Evolutionary conservation across 2,113 vertebrate species (phyloP), one percentile per base, ranked within the genome.

Genomic region (Casuarius casuarius): DNA sequence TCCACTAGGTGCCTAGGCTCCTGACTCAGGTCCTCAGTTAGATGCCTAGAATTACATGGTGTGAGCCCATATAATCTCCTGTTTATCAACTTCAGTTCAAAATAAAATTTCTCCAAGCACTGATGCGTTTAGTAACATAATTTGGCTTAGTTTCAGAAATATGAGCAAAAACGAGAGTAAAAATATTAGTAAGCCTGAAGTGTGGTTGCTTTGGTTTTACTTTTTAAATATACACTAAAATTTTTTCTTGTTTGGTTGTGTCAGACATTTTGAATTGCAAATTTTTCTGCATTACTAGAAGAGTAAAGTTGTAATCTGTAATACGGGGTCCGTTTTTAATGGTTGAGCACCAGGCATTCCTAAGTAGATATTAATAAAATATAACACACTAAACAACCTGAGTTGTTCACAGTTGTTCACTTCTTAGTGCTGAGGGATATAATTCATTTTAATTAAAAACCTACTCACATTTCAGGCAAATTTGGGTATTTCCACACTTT

Each of bases 1-100:
- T 0, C 4, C 19, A 1, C 29, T 2, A 31, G 17, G 44, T 16
- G 46, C 22, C 6, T 0, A 3, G 13, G 49, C 31, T 29, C 38
- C 61, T 4, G 2, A 15, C 7, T 2, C 3, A 1, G 7, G 59
- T 56, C 59, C 17, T 13, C 3, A 1, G 19, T 9, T 13, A 8
- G 33, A 3, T 11, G 29, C 31, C 31, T 52, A 3, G 3, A 15
- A 12, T 6, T 13, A 13, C 17, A 51, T 1, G 16, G 49, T 1
- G 40, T 1, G 40, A 26, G 26, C 20, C 44, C 9, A 0, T 17
- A 78, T 3, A 1, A 15, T 12, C 33, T 61, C 59, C 42, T 16
- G 0, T 5, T 22, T 12, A 42, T 33, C 16, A n/a, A 18, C 46
- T n/a, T 48, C 62, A 26, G 46, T 5, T 19, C 75, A 21, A 4